phyloP scores from a whole-genome alignment of 1,140 invertebrate genomes.

The Diuraphis noxia region DNA sequence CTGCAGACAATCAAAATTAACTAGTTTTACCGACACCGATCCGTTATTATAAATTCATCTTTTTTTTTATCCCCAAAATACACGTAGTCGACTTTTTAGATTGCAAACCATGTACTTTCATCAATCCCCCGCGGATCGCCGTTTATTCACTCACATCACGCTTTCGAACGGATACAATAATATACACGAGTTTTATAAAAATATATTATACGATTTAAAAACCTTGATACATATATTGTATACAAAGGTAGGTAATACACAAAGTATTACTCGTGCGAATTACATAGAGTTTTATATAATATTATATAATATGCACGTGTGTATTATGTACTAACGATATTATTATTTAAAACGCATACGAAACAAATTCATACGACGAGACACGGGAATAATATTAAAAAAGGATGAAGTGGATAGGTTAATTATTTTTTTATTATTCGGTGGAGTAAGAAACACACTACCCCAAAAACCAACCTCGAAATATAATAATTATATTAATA shows the following conservation, averaged over 20 bases:
- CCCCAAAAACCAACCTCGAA: background rate
- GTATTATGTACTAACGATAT: background rate
- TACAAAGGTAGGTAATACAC: background rate
- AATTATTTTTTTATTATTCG: background rate
- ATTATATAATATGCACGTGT: background rate
- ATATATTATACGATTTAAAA: background rate
- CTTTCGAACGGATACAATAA: background rate
- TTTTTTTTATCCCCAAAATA: background rate
- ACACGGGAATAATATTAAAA: background rate
- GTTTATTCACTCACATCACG: constrained; percentile 7
- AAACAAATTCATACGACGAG: background rate
- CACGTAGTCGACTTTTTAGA: background rate
- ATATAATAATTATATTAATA: background rate
- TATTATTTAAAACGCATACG: background rate
- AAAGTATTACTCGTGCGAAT: background rate
- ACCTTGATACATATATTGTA: background rate
- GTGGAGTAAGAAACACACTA: background rate
- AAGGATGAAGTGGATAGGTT: background rate
- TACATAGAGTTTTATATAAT: background rate
- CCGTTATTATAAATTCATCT: background rate
- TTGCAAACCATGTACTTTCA: background rate
- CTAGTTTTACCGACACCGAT: background rate
- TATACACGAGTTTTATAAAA: background rate
- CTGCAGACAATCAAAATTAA: too few relatives aligned
- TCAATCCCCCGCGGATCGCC: background rate